These are phyloP conservation scores for Lucilia cuprina DNA, from an alignment of 1,140 invertebrate species.

Conservation along the genomic window DNA sequence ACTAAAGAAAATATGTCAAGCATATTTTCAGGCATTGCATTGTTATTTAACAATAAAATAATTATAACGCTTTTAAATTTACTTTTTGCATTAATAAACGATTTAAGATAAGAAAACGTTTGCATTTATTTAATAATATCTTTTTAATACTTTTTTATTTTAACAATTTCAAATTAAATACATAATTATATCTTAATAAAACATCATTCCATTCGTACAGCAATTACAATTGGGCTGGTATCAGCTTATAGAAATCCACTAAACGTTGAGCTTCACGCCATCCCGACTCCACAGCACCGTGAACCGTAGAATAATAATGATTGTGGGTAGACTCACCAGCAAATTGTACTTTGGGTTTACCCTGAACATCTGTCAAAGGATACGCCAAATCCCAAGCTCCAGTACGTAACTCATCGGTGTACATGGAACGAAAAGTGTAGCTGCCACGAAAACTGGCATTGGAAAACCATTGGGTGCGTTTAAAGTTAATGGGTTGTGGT, in stretches of 20 bases:
- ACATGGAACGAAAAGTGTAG: constrained; percentile 73
- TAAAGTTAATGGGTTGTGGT: constrained; percentile 45
- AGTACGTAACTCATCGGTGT: constrained; percentile 65
- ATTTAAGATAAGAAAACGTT: too few relatives aligned
- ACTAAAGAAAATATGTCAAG: too few relatives aligned
- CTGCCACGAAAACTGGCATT: constrained; percentile 74
- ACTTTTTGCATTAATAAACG: too few relatives aligned
- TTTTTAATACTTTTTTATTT: too few relatives aligned
- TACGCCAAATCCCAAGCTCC: constrained; percentile 65
- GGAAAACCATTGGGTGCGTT: constrained; percentile 68
- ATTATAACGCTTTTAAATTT: too few relatives aligned
- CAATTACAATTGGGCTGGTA: constrained; percentile 43
- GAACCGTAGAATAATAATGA: constrained; percentile 76
- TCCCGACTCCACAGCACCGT: constrained; percentile 81
- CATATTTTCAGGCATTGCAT: too few relatives aligned
- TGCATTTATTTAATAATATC: too few relatives aligned
- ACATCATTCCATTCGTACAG: too few relatives aligned
- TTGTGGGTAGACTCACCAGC: constrained; percentile 77
- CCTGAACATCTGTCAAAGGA: constrained; percentile 64
- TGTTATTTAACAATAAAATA: too few relatives aligned
- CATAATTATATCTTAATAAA: too few relatives aligned
- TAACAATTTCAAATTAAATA: too few relatives aligned
- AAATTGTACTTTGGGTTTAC: constrained; percentile 70
- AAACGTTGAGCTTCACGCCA: constrained; percentile 77
- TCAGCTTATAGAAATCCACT: constrained; percentile 44